Percentiles rank a stretch among this genome's conserved stretches.
Conservation (phyloP, 2,888 invertebrate species). For the Agrochola circellaris region DNA sequence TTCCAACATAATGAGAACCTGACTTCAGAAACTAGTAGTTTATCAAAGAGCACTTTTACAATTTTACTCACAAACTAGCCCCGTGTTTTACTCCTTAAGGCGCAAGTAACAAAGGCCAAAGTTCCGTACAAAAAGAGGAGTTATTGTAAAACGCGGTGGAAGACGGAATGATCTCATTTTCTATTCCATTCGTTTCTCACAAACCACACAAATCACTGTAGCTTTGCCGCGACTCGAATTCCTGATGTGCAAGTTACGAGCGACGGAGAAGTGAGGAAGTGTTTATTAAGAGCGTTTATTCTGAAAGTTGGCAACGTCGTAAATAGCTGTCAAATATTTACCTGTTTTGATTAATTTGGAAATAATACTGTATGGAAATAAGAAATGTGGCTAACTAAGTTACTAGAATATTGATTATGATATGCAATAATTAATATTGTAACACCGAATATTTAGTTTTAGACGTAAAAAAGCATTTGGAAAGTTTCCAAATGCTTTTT, state of each 20-base stretch:
- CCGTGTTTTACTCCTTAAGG: conserved; percentile 20
- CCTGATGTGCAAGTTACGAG: conserved; percentile 53
- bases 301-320: no score
- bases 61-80: conserved; percentile 13
- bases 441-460: no score
- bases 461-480: no score
- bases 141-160: conserved; percentile 70
- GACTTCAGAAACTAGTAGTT: conserved; percentile 41
- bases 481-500: no score
- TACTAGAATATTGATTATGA: no score
- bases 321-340: no score
- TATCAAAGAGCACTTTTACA: conserved; percentile 45
- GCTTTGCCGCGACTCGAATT: conserved; percentile 65
- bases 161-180: conserved; percentile 83
- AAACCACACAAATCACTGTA: conserved; percentile 83
- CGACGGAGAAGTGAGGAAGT: background rate
- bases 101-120: conserved; percentile 44
- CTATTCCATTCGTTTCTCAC: conserved; percentile 83
- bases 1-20: conserved; percentile 42
- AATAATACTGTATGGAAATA: no score
- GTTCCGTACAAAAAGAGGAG: conserved; percentile 57
- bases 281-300: no score
- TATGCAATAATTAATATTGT: no score
- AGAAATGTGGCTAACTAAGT: no score
- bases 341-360: no score